Percentiles rank a stretch among this genome's conserved stretches.
These are phyloP conservation scores for Gorsachius magnificus DNA, from an alignment of 2,797 vertebrate species.

Conservation along the genomic window DNA sequence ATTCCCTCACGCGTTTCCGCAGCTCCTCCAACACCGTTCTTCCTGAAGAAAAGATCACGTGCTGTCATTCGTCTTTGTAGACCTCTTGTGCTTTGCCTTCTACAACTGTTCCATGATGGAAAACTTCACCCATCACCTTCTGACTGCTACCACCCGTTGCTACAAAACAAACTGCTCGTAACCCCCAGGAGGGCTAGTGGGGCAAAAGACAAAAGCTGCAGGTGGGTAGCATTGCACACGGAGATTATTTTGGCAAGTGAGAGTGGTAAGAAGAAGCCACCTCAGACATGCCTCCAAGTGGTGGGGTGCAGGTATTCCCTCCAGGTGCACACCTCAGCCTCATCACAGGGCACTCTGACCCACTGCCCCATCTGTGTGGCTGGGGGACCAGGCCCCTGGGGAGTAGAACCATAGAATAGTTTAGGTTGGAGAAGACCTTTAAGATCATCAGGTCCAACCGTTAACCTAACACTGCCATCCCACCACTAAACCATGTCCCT, in stretches of 20 bases:
- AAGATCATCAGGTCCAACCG: too few relatives aligned
- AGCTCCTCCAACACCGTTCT: not conserved
- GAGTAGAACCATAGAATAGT: not conserved
- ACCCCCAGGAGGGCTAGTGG: not conserved
- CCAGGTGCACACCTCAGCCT: not conserved
- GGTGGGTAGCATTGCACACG: not conserved
- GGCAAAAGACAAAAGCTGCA: not conserved
- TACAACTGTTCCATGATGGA: not conserved
- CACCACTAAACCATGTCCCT: too few relatives aligned
- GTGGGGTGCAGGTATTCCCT: not conserved
- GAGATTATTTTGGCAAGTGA: not conserved
- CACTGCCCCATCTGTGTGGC: fast-evolving
- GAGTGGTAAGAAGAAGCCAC: not conserved
- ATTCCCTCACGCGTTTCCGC: not conserved
- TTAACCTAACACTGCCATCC: too few relatives aligned
- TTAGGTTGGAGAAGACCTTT: too few relatives aligned
- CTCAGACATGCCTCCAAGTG: not conserved
- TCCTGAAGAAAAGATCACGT: not conserved
- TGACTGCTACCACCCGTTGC: not conserved
- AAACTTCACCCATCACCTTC: not conserved
- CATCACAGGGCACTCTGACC: not conserved
- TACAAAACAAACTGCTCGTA: not conserved
- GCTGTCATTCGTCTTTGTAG: fast-evolving
- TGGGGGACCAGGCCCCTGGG: not conserved
- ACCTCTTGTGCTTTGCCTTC: not conserved